Percentiles rank a stretch among this genome's conserved stretches.
These are phyloP conservation scores for Orbicella faveolata DNA, from an alignment of 64 coral and sea anemone genomes.

Conservation along the genomic window DNA sequence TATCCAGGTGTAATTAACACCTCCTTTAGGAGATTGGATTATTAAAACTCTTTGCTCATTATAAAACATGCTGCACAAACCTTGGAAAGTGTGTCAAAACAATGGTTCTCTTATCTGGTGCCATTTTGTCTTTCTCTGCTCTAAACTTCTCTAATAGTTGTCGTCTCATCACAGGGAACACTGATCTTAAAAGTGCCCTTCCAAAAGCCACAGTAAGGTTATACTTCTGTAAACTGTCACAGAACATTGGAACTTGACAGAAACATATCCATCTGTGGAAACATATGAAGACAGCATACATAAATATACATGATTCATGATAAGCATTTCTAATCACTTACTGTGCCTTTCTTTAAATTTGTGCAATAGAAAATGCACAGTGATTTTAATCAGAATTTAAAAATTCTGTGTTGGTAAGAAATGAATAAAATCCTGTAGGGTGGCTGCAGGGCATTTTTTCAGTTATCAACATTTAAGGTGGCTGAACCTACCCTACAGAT, in stretches of 20 bases:
- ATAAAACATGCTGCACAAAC: slow-evolving; percentile 7
- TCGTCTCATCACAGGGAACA: slow-evolving; percentile 91
- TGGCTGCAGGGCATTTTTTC: no score
- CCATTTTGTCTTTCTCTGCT: slow-evolving; percentile 98
- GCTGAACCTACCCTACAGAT: no score
- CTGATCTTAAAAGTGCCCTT: slow-evolving; percentile 74
- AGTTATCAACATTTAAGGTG: no score
- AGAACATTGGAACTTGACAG: slow-evolving; percentile 95
- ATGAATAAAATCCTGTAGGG: no score
- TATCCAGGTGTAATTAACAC: no score
- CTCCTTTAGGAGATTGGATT: no score
- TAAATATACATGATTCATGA: no score
- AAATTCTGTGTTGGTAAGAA: slow-evolving; percentile 3
- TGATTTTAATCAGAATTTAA: no score
- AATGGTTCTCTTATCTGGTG: slow-evolving; percentile 94
- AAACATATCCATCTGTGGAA: slow-evolving; percentile 88
- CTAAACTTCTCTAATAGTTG: slow-evolving; percentile 94
- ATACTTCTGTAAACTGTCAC: slow-evolving; percentile 87
- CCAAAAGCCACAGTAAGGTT: slow-evolving; percentile 93
- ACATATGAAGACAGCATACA: background rate
- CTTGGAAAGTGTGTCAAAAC: slow-evolving; percentile 98
- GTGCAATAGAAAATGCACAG: background rate
- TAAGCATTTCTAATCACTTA: no score
- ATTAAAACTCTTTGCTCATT: no score
- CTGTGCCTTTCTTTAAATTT: no score